These are phyloP conservation scores for Okapia johnstoni DNA, from an alignment of 2,113 vertebrate species.

Conservation along the genomic window DNA sequence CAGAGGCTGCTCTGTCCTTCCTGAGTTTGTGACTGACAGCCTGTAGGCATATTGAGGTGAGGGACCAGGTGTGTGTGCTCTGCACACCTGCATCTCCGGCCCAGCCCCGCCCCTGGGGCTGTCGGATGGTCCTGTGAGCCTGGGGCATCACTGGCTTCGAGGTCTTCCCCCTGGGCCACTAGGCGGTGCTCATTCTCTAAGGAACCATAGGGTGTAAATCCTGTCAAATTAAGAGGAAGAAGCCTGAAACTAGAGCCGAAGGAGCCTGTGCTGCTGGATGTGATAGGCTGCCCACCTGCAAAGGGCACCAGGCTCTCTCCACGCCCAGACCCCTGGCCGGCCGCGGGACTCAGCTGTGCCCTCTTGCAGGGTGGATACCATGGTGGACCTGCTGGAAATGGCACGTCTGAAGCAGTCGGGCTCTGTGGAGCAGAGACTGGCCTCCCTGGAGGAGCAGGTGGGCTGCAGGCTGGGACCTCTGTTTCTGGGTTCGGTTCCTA, in stretches of 20 bases:
- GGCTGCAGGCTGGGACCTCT: background rate
- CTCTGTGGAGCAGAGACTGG: conserved; percentile 80
- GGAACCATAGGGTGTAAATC: accelerated
- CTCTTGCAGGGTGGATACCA: conserved; percentile 82
- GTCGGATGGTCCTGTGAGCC: background rate
- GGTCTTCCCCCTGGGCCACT: accelerated
- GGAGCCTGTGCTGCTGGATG: background rate
- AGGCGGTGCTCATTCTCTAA: background rate
- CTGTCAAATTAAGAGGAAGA: background rate
- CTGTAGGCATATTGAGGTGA: background rate
- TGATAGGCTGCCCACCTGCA: accelerated
- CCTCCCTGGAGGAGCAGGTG: conserved; percentile 92
- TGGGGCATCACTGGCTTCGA: accelerated
- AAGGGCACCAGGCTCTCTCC: accelerated
- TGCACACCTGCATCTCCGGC: background rate
- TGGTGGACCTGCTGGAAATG: conserved; percentile 84
- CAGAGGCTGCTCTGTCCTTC: background rate
- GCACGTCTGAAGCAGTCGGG: conserved; percentile 79
- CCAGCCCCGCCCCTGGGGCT: background rate
- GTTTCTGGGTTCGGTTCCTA: accelerated
- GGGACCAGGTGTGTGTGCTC: no score
- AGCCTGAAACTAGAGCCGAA: accelerated
- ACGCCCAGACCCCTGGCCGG: accelerated
- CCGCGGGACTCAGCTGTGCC: background rate
- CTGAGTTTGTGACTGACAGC: background rate